These are phyloP conservation scores for Sthenelais limicola DNA, from an alignment of 2,888 invertebrate genomes.

Conservation along the genomic window DNA sequence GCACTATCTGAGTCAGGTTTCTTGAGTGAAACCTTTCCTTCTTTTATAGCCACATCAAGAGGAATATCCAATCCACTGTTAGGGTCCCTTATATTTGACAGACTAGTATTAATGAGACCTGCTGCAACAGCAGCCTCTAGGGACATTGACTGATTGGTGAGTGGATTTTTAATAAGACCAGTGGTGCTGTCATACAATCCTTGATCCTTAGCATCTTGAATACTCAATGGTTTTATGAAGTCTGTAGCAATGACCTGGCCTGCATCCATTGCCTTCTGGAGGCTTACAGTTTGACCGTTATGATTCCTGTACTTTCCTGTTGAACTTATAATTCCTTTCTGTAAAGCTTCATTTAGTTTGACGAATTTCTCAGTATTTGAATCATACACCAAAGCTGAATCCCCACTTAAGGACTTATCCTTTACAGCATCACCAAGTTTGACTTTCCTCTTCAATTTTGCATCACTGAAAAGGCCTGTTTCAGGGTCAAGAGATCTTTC, in stretches of 20 bases:
- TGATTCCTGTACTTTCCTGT: not conserved
- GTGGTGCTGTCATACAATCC: conserved; percentile 15
- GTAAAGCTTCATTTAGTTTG: not conserved
- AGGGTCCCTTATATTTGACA: not conserved
- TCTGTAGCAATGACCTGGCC: not conserved
- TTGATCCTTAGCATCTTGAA: conserved; percentile 18
- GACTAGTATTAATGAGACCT: conserved; percentile 30
- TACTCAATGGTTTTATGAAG: not conserved
- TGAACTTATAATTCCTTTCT: not conserved
- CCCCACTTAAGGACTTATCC: not conserved
- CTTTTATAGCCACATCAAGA: conserved; percentile 81
- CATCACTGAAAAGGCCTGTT: conserved; percentile 14
- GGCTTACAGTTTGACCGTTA: not conserved
- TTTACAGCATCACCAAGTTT: not conserved
- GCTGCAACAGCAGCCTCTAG: conserved; percentile 40
- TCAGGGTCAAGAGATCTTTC: not conserved
- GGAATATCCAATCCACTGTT: conserved; percentile 81
- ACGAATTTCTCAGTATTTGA: not conserved
- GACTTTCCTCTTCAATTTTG: not conserved
- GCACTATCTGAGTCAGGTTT: conserved; percentile 68
- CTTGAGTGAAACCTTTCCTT: not conserved
- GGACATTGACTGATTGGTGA: conserved; percentile 39
- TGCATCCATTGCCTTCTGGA: not conserved
- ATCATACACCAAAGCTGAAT: not conserved
- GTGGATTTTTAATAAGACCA: conserved; percentile 40